Evolutionary conservation across 2,797 vertebrate species (phyloP).

Genomic region (Hapalemur alaotrensis): DNA sequence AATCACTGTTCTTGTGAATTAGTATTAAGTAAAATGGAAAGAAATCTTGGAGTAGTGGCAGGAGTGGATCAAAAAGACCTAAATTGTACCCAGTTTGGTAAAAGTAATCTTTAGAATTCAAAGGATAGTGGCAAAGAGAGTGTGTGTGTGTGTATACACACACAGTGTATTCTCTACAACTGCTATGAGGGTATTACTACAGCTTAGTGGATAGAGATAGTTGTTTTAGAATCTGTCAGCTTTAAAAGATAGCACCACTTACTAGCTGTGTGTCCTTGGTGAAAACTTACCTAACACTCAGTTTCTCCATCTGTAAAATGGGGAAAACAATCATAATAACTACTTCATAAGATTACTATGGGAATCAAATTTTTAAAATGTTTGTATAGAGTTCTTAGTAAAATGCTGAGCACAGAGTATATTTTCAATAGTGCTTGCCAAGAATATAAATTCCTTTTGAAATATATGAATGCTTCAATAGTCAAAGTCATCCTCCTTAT

Average conservation of each 20-base stretch:
- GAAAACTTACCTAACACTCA: not conserved
- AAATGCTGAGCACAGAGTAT: not conserved
- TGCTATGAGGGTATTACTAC: not conserved
- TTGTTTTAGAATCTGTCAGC: not conserved
- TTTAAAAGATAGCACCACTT: not conserved
- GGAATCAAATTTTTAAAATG: not conserved
- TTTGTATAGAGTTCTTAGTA: not conserved
- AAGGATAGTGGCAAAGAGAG: not conserved
- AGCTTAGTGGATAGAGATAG: not conserved
- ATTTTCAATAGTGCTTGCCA: not conserved
- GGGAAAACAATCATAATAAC: not conserved
- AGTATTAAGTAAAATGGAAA: not conserved
- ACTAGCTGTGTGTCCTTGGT: not conserved
- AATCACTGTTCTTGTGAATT: not conserved
- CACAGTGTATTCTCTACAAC: not conserved
- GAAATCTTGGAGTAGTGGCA: not conserved
- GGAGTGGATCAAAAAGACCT: not conserved
- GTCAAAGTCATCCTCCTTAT: not conserved
- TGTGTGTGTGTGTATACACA: no score
- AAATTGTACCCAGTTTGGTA: not conserved
- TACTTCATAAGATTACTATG: not conserved
- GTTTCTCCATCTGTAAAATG: not conserved
- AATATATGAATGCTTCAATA: not conserved
- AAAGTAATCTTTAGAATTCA: not conserved
- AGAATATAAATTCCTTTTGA: not conserved